phyloP scores from a whole-genome alignment of 2,888 invertebrate species.

The Cosmopolites sordidus region DNA sequence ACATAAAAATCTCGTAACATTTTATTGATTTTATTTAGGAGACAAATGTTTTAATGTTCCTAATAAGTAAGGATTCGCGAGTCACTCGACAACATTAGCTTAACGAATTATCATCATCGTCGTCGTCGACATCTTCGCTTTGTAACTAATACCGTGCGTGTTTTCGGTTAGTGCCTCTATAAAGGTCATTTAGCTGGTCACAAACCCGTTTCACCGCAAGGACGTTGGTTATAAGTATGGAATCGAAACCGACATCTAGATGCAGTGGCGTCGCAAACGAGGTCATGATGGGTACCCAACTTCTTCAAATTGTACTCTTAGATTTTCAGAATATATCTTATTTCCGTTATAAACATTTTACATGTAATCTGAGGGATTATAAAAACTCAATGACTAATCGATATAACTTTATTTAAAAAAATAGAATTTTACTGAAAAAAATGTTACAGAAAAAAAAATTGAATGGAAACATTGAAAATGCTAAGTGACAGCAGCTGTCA shows the following conservation, averaged over 20 bases:
- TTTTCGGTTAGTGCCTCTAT: conserved; percentile 19
- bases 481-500: no score
- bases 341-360: no score
- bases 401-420: no score
- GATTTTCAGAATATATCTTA: no score
- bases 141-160: conserved; percentile 6
- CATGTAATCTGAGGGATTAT: no score
- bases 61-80: background rate
- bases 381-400: no score
- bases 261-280: conserved; percentile 12
- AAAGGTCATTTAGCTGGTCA: conserved; percentile 22
- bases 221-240: conserved; percentile 21
- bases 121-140: background rate
- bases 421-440: no score
- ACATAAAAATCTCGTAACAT: no score
- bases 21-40: no score
- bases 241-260: conserved; percentile 14
- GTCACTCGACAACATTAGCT: conserved; percentile 13
- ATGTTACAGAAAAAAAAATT: no score
- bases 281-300: conserved; percentile 6
- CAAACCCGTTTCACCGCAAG: conserved; percentile 23
- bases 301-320: no score
- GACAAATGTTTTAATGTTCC: background rate
- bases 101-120: conserved; percentile 10
- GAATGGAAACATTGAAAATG: no score